These are phyloP conservation scores for Idris sp. DNA, from an alignment of 1,140 invertebrate genomes.

Conservation along the genomic window DNA sequence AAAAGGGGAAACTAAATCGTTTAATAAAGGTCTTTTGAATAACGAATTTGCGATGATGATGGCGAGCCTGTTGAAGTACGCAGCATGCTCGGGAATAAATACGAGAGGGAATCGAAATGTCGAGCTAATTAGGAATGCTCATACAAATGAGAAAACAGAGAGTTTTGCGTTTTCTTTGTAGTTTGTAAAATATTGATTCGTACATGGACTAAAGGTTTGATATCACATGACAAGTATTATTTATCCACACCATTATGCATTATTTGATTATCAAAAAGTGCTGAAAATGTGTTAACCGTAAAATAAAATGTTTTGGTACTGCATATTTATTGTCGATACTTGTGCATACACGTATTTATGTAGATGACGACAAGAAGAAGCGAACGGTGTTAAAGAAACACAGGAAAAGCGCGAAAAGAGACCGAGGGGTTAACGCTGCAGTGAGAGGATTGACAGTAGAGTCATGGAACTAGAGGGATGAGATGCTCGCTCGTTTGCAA, in stretches of 20 bases:
- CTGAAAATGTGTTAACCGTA: too few species aligned
- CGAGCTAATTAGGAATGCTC: constrained; percentile 72
- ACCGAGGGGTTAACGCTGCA: constrained; percentile 43
- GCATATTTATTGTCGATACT: constrained; percentile 12
- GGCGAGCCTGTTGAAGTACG: constrained; percentile 38
- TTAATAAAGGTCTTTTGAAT: constrained; percentile 63
- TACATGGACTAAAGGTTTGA: too few species aligned
- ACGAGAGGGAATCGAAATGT: constrained; percentile 66
- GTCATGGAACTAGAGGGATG: constrained; percentile 46
- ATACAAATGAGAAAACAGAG: constrained; percentile 47
- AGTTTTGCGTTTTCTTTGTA: constrained; percentile 21
- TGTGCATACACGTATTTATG: constrained; percentile 35
- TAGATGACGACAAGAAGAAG: constrained; percentile 38
- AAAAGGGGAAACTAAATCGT: constrained; percentile 66
- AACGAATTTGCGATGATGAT: constrained; percentile 41
- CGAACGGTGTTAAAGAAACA: constrained; percentile 29
- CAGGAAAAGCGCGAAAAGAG: constrained; percentile 35
- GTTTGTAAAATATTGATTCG: constrained; percentile 7
- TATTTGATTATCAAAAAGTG: too few species aligned
- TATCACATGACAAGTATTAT: too few species aligned
- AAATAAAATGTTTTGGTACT: too few species aligned
- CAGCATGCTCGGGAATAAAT: constrained; percentile 53
- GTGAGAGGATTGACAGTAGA: constrained; percentile 34
- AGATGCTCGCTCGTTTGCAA: constrained; percentile 72
- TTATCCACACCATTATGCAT: too few species aligned